These are phyloP conservation scores for Lates japonicus DNA, from an alignment of 2,797 vertebrate genomes.

Conservation along the genomic window DNA sequence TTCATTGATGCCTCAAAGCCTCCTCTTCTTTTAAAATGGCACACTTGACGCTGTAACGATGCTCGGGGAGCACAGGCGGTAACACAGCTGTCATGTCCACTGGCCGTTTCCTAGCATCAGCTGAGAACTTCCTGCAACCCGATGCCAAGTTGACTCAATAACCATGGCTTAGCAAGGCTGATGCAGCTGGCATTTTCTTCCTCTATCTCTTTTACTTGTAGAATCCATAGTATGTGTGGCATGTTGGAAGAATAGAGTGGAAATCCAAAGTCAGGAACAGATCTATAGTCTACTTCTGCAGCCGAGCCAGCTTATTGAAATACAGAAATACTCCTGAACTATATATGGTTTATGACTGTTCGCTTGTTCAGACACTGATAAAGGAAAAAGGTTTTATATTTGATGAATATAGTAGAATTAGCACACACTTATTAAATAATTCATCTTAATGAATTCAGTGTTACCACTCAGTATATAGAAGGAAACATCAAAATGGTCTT, in stretches of 20 bases:
- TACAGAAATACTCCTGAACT: background rate
- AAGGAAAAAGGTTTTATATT: conserved; percentile 17
- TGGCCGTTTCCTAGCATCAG: conserved; percentile 86
- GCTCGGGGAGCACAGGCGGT: conserved; percentile 84
- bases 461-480: conserved; percentile 3
- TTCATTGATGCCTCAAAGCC: conserved; percentile 59
- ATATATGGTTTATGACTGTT: conserved; percentile 16
- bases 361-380: conserved; percentile 41
- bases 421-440: conserved; percentile 27
- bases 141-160: conserved; percentile 85
- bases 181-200: conserved; percentile 84
- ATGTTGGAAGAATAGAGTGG: conserved; percentile 54
- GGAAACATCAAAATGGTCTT: conserved; percentile 32
- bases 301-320: conserved; percentile 33
- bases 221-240: conserved; percentile 72
- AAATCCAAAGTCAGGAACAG: conserved; percentile 52
- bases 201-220: conserved; percentile 81
- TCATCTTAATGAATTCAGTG: conserved; percentile 21
- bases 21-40: conserved; percentile 74
- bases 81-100: conserved; percentile 89
- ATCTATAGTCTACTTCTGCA: conserved; percentile 28
- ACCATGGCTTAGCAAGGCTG: conserved; percentile 81
- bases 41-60: conserved; percentile 81
- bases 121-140: conserved; percentile 88
- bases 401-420: conserved; percentile 32